phyloP scores from a whole-genome alignment of 2,797 vertebrate species.

The Delichon dasypus region DNA sequence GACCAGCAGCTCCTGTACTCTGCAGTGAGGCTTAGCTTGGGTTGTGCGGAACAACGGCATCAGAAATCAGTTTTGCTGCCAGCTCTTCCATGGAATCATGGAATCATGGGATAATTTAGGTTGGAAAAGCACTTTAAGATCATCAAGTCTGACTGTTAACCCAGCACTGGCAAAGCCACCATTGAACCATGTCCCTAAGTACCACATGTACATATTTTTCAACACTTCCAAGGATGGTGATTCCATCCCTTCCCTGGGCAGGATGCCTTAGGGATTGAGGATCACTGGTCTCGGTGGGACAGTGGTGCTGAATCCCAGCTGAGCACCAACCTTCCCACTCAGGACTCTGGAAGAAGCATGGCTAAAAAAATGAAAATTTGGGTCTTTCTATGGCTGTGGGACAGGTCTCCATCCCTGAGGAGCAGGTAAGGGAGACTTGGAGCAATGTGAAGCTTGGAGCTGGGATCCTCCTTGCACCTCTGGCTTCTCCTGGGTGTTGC shows the following conservation, averaged over 20 bases:
- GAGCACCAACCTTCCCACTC: background rate
- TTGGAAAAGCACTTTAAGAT: background rate
- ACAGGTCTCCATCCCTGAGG: background rate
- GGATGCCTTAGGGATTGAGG: background rate
- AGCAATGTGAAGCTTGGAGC: background rate
- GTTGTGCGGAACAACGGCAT: fast-evolving
- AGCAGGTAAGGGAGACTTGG: background rate
- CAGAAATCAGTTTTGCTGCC: background rate
- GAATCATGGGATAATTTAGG: background rate
- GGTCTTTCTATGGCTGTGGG: background rate
- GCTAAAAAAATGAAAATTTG: background rate
- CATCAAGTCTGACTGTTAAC: background rate
- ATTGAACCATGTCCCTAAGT: background rate
- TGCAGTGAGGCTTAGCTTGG: background rate
- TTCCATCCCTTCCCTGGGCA: background rate
- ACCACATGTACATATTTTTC: background rate
- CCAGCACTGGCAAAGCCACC: background rate
- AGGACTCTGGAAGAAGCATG: background rate
- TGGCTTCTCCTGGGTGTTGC: background rate
- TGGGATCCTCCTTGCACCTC: background rate
- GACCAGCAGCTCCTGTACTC: background rate
- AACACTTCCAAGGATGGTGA: background rate
- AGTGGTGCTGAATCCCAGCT: fast-evolving
- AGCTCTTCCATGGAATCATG: background rate
- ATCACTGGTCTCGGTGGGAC: fast-evolving